Conservation (phyloP, 2,888 invertebrate species). For the Heliconius sara region DNA sequence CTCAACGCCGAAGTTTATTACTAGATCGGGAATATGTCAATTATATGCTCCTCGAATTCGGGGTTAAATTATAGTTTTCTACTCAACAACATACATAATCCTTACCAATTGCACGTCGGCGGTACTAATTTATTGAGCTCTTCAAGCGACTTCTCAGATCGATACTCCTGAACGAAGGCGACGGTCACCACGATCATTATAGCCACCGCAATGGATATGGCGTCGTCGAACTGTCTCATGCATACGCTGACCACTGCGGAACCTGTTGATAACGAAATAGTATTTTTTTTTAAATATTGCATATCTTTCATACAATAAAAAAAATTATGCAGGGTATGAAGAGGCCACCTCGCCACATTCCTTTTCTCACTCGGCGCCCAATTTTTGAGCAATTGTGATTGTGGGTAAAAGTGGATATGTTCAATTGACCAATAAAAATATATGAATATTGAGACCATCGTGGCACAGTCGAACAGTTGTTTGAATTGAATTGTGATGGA, state of each 20-base stretch:
- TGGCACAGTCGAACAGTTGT: too few relatives aligned
- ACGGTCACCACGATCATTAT: slow-evolving; percentile 98
- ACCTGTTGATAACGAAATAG: slow-evolving; percentile 65
- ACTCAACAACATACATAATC: neutral
- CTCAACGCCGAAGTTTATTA: neutral
- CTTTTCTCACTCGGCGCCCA: too few relatives aligned
- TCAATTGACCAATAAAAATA: too few relatives aligned
- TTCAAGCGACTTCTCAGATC: slow-evolving; percentile 98
- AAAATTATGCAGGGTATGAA: too few relatives aligned
- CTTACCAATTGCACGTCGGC: slow-evolving; percentile 96
- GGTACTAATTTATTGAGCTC: slow-evolving; percentile 98
- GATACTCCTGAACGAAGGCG: slow-evolving; percentile 99
- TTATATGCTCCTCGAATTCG: too few relatives aligned
- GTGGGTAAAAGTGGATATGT: too few relatives aligned
- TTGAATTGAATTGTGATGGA: too few relatives aligned
- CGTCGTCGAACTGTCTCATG: slow-evolving; percentile 99
- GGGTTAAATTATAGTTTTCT: neutral
- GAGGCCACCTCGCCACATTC: too few relatives aligned
- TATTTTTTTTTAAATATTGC: neutral
- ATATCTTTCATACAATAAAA: too few relatives aligned
- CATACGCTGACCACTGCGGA: slow-evolving; percentile 97
- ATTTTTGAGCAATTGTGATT: too few relatives aligned
- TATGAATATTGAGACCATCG: too few relatives aligned
- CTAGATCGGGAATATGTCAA: too few relatives aligned
- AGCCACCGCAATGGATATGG: slow-evolving; percentile 98